Percentiles rank a stretch among this genome's conserved stretches.
Evolutionary conservation across 2,797 vertebrate genomes (phyloP).

Genomic region (Mico argentatus): DNA sequence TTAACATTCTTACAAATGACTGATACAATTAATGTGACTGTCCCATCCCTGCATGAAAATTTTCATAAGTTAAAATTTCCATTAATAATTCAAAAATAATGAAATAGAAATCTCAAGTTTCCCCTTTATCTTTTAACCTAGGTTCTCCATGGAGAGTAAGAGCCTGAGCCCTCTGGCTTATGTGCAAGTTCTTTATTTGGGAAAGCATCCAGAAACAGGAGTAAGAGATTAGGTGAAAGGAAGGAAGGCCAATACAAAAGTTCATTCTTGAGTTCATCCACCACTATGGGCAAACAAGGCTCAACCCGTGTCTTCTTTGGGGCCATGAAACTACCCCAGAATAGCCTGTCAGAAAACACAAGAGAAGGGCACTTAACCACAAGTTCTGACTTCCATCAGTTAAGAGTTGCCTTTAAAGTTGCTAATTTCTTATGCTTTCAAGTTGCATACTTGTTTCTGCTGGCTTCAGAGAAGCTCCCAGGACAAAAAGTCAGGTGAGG

Average conservation of each 20-base stretch:
- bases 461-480: neutral
- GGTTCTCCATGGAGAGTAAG: neutral
- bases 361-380: neutral
- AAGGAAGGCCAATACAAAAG: neutral
- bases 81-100: conserved; percentile 2
- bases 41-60: neutral
- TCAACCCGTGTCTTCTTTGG: neutral
- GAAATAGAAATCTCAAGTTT: neutral
- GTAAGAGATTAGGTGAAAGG: neutral
- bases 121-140: neutral
- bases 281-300: neutral
- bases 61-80: conserved; percentile 16
- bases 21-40: neutral
- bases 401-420: neutral
- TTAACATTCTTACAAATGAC: neutral
- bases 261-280: neutral
- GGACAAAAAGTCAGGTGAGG: neutral
- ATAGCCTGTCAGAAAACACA: neutral
- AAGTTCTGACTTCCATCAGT: neutral
- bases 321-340: neutral
- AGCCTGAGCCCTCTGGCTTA: neutral
- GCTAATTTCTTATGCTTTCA: conserved; percentile 29
- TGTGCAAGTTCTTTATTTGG: neutral
- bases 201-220: neutral
- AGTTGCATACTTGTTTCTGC: neutral